Evolutionary conservation across 2,888 invertebrate genomes (phyloP).

Genomic region (Ichneumoninae sp.): DNA sequence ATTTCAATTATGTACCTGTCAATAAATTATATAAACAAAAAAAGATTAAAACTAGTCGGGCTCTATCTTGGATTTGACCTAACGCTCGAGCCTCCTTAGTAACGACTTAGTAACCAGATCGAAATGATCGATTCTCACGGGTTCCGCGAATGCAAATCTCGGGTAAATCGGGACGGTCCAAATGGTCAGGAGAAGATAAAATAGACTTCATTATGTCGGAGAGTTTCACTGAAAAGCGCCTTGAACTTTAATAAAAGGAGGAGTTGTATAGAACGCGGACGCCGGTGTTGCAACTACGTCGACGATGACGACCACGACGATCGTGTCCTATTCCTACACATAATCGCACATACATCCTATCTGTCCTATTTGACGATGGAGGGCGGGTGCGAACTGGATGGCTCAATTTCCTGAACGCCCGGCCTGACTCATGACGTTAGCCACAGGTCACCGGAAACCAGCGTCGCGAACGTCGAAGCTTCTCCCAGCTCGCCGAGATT

Average conservation of each 20-base stretch:
- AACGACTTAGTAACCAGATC: not conserved
- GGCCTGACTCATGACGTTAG: slow-evolving; percentile 69
- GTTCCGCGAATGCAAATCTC: not conserved
- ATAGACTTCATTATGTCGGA: not conserved
- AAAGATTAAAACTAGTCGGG: too few species aligned
- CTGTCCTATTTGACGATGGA: slow-evolving; percentile 43
- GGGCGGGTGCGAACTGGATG: slow-evolving; percentile 66
- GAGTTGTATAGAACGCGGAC: slow-evolving; percentile 50
- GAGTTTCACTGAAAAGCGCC: slow-evolving; percentile 55
- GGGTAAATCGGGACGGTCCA: too few species aligned
- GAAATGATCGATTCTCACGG: not conserved
- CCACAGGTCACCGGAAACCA: slow-evolving; percentile 71
- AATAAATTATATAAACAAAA: too few species aligned
- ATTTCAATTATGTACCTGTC: too few species aligned
- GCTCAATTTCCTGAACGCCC: slow-evolving; percentile 76
- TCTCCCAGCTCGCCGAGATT: slow-evolving; percentile 50
- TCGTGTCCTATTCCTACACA: slow-evolving; percentile 24
- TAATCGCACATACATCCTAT: not conserved
- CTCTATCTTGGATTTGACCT: too few species aligned
- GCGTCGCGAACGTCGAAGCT: slow-evolving; percentile 64
- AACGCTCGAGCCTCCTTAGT: too few species aligned
- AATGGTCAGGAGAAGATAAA: too few species aligned
- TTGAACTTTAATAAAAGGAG: slow-evolving; percentile 51
- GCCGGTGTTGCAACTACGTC: not conserved
- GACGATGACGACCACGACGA: slow-evolving; percentile 45